Conservation (phyloP, 2,113 vertebrate species). For the Lethenteron camtschaticum region DNA sequence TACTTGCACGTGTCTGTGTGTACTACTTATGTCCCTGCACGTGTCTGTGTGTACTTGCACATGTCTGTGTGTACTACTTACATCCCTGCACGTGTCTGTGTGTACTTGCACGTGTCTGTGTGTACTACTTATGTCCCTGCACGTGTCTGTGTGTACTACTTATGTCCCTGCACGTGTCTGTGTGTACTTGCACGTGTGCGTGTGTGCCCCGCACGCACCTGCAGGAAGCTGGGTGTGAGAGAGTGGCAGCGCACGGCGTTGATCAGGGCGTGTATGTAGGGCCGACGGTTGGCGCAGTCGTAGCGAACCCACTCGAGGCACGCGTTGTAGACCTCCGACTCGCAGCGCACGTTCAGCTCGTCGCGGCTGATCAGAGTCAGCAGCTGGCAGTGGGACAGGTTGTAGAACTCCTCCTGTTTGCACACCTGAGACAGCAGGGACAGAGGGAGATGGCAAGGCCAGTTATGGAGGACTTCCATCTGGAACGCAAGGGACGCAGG, state of each 20-base stretch:
- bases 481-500: too few relatives aligned
- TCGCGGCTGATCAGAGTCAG: slow-evolving; percentile 66
- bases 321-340: slow-evolving; percentile 79
- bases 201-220: slow-evolving; percentile 13
- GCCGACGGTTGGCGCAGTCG: slow-evolving; percentile 42
- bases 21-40: neutral
- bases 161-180: neutral
- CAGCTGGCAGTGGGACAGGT: slow-evolving; percentile 70
- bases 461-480: too few relatives aligned
- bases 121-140: neutral
- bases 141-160: neutral
- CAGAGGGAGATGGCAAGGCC: accelerated
- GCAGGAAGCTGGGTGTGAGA: slow-evolving; percentile 65
- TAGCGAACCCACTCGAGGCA: slow-evolving; percentile 78
- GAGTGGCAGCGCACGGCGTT: slow-evolving; percentile 78
- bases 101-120: neutral
- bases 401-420: slow-evolving; percentile 80
- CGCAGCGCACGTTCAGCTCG: slow-evolving; percentile 79
- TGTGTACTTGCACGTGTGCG: neutral
- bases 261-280: slow-evolving; percentile 56
- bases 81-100: neutral
- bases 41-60: neutral
- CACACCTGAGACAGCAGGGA: slow-evolving; percentile 32
- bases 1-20: neutral
- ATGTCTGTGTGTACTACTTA: neutral